phyloP scores from a whole-genome alignment of 2,797 vertebrate species.

The Emydoidea blandingii region DNA sequence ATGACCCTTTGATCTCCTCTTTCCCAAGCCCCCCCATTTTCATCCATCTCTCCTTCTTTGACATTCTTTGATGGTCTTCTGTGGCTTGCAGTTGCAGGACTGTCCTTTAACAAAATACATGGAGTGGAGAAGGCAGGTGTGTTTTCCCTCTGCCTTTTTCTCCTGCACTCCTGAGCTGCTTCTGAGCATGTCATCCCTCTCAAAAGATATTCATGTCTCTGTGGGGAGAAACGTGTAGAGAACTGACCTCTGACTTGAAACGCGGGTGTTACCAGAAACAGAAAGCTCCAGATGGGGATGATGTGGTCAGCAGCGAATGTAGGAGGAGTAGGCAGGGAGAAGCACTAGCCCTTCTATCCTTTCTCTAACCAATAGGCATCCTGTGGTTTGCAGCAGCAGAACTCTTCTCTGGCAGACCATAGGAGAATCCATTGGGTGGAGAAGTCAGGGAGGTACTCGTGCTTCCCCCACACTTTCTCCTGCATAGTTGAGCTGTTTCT shows the following conservation, averaged over 20 bases:
- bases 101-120: not conserved
- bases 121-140: not conserved
- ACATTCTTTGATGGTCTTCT: not conserved
- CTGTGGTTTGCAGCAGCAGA: slow-evolving; percentile 30
- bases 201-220: not conserved
- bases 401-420: not conserved
- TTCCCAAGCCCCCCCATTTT: not conserved
- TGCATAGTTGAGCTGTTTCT: slow-evolving; percentile 5
- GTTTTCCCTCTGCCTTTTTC: not conserved
- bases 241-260: not conserved
- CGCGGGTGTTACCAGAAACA: not conserved
- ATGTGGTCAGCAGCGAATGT: not conserved
- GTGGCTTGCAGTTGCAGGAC: not conserved
- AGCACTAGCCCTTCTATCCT: not conserved
- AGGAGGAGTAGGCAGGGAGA: not conserved
- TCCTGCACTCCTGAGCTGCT: not conserved
- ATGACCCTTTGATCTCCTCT: not conserved
- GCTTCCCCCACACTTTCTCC: not conserved
- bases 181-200: not conserved
- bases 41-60: not conserved
- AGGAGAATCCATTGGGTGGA: slow-evolving; percentile 27
- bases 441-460: not conserved
- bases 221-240: not conserved
- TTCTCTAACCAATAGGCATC: not conserved
- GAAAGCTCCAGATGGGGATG: not conserved